phyloP scores from a whole-genome alignment of 2,113 vertebrate species.

The Enhydra lutris region DNA sequence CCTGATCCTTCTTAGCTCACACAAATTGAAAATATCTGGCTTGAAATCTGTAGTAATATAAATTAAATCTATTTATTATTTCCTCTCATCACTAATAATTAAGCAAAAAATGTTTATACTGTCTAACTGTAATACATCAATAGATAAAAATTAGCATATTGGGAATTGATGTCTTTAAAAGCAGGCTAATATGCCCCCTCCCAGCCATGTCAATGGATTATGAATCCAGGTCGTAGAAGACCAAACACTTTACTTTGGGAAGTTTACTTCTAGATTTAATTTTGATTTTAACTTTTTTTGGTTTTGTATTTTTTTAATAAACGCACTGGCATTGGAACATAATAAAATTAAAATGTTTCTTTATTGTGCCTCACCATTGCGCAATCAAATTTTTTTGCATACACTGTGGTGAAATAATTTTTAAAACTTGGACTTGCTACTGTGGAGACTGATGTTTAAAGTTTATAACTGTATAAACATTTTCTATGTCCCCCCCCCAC shows the following conservation, averaged over 20 bases:
- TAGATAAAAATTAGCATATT: conserved; percentile 71
- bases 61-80: conserved; percentile 73
- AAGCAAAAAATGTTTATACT: conserved; percentile 73
- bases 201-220: conserved; percentile 72
- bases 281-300: conserved; percentile 87
- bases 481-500: conserved; percentile 87
- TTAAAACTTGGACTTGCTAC: conserved; percentile 85
- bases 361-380: conserved; percentile 88
- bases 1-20: conserved; percentile 81
- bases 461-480: conserved; percentile 89
- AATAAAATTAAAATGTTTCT: conserved; percentile 84
- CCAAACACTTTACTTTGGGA: conserved; percentile 81
- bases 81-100: conserved; percentile 71
- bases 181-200: conserved; percentile 72
- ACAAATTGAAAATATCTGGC: conserved; percentile 80
- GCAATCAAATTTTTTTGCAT: conserved; percentile 83
- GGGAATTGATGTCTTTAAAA: conserved; percentile 72
- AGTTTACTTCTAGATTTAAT: conserved; percentile 85
- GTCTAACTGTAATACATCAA: conserved; percentile 77
- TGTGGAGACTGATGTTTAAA: conserved; percentile 88
- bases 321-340: conserved; percentile 88
- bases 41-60: conserved; percentile 73
- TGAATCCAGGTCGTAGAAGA: conserved; percentile 81
- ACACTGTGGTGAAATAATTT: conserved; percentile 85
- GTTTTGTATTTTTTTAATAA: conserved; percentile 86